Base-by-base conservation (phyloP, 37 sponge, comb jelly and placozoan species). In the Hormiphora californensis region DNA sequence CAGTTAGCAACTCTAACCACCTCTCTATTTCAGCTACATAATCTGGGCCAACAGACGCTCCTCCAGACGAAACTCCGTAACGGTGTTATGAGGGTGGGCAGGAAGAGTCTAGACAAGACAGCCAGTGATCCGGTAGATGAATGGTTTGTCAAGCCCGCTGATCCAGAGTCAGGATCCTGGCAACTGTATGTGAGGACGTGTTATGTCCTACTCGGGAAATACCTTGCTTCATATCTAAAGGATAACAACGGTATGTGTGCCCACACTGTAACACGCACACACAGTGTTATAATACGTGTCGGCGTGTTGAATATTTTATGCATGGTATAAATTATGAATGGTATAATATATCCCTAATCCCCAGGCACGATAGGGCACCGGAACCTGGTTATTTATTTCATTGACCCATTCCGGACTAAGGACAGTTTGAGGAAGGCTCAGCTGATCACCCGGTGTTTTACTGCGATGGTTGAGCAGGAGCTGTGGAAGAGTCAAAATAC, bases 341-440 rank as follows among this genome's bases (percentile, higher is more conserved):
- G n/a, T n/a, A n/a, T n/a, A 49, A 49, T 15, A 15, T 49, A 49
- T 49, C 15, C 15, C 9, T 57, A 5, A 19, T 15, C 35, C 35
- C 8, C 81, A 73, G 81, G 81, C 1, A 73, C 11, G 1, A 43
- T 46, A 36, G 81, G 43, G 46, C 81, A 73, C 81, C 40, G 81
- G 46, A 73, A 73, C 81, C 40, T 73, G 21, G 81, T 73, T 9
- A 73, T 73, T 40, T 73, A 73, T 33, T 73, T 73, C 81, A 73
- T 73, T 30, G 81, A 73, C 38, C 81, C 81, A 0, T 73, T 73
- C 25, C 40, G 43, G 25, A 73, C 81, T n/a, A 43, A 46, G 27
- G 46, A 73, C 25, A 1, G 40, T 1, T 46, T 43, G 39, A 39
- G 28, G n/a, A 73, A 73, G 22, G 35, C 81, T n/a, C 81, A 73